A percentile compares a stretch with the other conserved stretches of the same genome.
phyloP scores from a whole-genome alignment of 2,113 vertebrate genomes.

The Acanthisitta chloris region DNA sequence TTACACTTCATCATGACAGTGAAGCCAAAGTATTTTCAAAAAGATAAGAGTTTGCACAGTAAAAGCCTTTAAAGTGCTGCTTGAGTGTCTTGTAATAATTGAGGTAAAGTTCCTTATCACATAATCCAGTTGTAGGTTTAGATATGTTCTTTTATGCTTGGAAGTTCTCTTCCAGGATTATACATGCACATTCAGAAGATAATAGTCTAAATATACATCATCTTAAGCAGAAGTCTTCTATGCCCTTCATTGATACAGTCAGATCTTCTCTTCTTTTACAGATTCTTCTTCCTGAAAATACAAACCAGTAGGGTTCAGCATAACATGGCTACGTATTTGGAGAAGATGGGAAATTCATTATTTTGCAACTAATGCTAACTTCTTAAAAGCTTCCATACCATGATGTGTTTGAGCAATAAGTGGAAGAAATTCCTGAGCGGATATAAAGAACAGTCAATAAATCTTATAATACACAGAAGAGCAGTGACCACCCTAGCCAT shows the following conservation, averaged over 20 bases:
- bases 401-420: neutral
- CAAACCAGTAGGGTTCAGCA: neutral
- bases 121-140: neutral
- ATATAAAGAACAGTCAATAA: neutral
- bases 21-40: neutral
- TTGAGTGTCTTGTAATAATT: neutral
- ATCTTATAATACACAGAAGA: neutral
- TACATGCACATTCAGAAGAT: neutral
- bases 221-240: neutral
- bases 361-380: neutral
- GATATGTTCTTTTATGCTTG: neutral
- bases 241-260: neutral
- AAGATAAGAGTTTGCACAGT: neutral
- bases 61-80: neutral
- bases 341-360: neutral
- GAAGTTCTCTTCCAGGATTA: neutral
- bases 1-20: neutral
- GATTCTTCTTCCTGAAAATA: neutral
- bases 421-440: neutral
- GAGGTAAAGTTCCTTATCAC: neutral
- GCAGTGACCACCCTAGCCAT: neutral
- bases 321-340: rapidly evolving
- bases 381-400: neutral
- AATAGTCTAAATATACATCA: neutral
- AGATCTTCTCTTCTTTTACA: neutral